Conservation (phyloP, 2,888 invertebrate genomes). For the Drosophila mettleri region DNA sequence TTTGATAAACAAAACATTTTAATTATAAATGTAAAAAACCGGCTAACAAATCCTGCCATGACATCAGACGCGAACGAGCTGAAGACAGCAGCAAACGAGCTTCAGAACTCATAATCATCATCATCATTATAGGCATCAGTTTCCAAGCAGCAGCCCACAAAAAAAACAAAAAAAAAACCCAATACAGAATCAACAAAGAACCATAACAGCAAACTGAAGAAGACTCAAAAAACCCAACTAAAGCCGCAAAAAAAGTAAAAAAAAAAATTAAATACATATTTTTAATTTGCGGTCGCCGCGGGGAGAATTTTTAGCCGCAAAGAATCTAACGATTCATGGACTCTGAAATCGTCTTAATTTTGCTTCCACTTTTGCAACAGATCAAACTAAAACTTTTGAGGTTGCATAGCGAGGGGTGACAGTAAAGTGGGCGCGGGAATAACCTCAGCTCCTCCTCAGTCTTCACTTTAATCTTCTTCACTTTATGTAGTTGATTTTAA, state of each 20-base stretch:
- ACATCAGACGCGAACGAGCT: constrained; percentile 53
- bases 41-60: constrained; percentile 67
- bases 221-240: constrained; percentile 6
- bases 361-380: constrained; percentile 14
- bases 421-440: not conserved
- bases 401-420: constrained; percentile 28
- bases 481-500: not conserved
- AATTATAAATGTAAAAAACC: constrained; percentile 52
- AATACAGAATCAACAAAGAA: constrained; percentile 15
- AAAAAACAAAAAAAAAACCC: constrained; percentile 5
- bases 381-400: constrained; percentile 15
- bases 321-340: constrained; percentile 28
- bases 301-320: constrained; percentile 26
- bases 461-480: not conserved
- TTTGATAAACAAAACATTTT: constrained; percentile 34
- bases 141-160: constrained; percentile 43
- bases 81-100: constrained; percentile 32
- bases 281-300: constrained; percentile 51
- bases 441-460: too few relatives aligned
- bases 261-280: constrained; percentile 53
- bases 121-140: constrained; percentile 64
- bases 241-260: constrained; percentile 16
- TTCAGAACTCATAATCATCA: constrained; percentile 48
- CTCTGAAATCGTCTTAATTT: constrained; percentile 47
- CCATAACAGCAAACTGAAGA: constrained; percentile 4